Base-by-base conservation (phyloP, 2,888 invertebrate species). In the Margaritifera margaritifera region DNA sequence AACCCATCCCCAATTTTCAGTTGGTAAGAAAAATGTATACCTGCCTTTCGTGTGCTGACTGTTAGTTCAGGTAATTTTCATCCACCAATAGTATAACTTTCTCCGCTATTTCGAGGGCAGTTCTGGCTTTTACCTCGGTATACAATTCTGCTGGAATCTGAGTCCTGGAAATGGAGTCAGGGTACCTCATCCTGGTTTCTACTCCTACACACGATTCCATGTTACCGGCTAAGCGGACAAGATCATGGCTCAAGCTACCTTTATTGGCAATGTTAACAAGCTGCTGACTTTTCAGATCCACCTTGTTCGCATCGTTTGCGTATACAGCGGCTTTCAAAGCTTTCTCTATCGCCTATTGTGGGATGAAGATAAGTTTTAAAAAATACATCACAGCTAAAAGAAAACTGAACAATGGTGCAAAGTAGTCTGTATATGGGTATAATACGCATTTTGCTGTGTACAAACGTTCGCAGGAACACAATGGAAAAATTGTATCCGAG, bases 181-280 rank as follows among this genome's bases (percentile, higher is more conserved):
- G 74, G 56, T 71, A 71, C 19, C 71, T 54, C 66, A 74, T 62
- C 54, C 66, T 69, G 15, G 69, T 59, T 42, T 67, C 55, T 18
- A 61, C 60, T 11, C 69, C 69, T 15, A 68, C 24, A n/a, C 50
- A 53, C 0, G 25, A 55, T 27, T 63, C 62, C 6, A 74, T 18
- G n/a, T 56, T 53, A 6, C 52, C 18, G 20, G 69, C 72, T 42
- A 42, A 42, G 15, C 15, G 15, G 42, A 42, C 15, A 15, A 42
- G 42, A 15, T 42, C 11, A 67, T 68, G 54, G 18, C 19, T 56
- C 25, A 31, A 61, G 19, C 22, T 52, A 19, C 50, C 24, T 19
- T 52, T 24, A 5, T 6, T 53, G 6, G 62, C 52, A 11, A 62
- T 53, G 2, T 11, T 20, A 22, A 54, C 53, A 11, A 62, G 11